Base-by-base conservation (phyloP, 1,140 invertebrate genomes). In the Rhagoletis pomonella region DNA sequence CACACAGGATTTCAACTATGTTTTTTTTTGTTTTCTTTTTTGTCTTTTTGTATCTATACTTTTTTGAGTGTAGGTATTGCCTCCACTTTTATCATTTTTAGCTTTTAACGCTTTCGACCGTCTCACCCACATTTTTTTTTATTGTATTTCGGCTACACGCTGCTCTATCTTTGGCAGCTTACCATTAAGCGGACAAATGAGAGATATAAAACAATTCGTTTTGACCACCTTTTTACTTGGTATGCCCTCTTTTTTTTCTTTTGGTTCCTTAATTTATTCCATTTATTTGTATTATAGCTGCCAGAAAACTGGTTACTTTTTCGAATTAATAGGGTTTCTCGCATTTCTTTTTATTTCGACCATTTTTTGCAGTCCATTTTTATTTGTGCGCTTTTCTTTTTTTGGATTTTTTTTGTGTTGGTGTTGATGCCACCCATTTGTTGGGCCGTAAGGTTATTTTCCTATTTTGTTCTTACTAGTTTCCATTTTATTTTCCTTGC, bases 131-230 rank as follows among this genome's bases (percentile, higher is more conserved):
- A 62, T 62, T 62, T 62, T 14, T 73, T 14, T 67, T 67, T 10
- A 29, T 0, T 17, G 9, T 6, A 19, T 9, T 17, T 19, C n/a
- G 69, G 69, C 69, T 39, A 10, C 5, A 9, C 19, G 73, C 73
- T 29, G 17, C 17, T 55, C 50, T 29, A n/a, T 29, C 29, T n/a
- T 19, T 55, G 7, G n/a, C 50, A 81, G 73, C 47, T 90, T 89
- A 89, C 91, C 91, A 92, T 92, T 92, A 92, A 92, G 92, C 91
- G 91, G 90, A 92, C 90, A 92, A 92, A 92, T 92, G 91, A 92
- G 90, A 81, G 91, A 92, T 92, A 92, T 92, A 92, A 92, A 92
- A 92, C 91, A 92, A 92, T 92, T 92, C 90, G 90, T 89, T 91
- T 89, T 92, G 91, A 81, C 73, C 73, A 81, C 47, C 73, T 81